Evolutionary conservation across 2,113 vertebrate species (phyloP).

Genomic region (Pseudorasbora parva): DNA sequence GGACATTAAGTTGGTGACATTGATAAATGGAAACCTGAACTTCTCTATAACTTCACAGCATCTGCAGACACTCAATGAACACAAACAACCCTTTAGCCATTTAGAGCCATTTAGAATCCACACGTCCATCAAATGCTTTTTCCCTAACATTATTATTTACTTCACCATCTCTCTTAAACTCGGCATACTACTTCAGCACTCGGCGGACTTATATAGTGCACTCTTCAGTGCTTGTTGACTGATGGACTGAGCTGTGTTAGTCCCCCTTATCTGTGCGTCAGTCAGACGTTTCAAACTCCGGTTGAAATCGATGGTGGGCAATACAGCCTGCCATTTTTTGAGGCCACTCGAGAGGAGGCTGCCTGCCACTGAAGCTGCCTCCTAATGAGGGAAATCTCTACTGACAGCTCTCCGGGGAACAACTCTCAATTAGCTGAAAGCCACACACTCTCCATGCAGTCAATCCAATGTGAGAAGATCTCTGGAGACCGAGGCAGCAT

Average conservation of each 20-base stretch:
- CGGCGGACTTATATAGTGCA: conserved; percentile 16
- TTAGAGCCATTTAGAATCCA: not conserved
- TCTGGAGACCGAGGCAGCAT: not conserved
- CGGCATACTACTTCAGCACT: conserved; percentile 20
- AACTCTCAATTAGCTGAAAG: conserved; percentile 61
- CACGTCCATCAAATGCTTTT: conserved; percentile 34
- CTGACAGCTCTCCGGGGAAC: conserved; percentile 55
- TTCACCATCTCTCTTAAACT: not conserved
- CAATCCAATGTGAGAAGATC: conserved; percentile 2
- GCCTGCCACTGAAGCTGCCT: conserved; percentile 49
- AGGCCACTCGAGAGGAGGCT: conserved; percentile 37
- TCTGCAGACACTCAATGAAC: conserved; percentile 14
- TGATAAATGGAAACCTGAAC: conserved; percentile 10
- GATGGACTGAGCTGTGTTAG: conserved; percentile 47
- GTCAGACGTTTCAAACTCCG: conserved; percentile 42
- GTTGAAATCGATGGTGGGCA: conserved; percentile 54
- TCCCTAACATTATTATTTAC: conserved; percentile 29
- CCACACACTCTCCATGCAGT: conserved; percentile 46
- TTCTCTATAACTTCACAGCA: not conserved
- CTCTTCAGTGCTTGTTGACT: conserved; percentile 36
- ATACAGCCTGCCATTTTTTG: conserved; percentile 29
- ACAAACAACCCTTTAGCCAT: conserved; percentile 3
- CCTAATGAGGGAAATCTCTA: conserved; percentile 60
- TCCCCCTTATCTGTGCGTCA: conserved; percentile 49
- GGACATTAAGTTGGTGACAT: conserved; percentile 14